Base-by-base conservation (phyloP, 2,113 vertebrate genomes). In the Cyanoramphus novaezelandiae region DNA sequence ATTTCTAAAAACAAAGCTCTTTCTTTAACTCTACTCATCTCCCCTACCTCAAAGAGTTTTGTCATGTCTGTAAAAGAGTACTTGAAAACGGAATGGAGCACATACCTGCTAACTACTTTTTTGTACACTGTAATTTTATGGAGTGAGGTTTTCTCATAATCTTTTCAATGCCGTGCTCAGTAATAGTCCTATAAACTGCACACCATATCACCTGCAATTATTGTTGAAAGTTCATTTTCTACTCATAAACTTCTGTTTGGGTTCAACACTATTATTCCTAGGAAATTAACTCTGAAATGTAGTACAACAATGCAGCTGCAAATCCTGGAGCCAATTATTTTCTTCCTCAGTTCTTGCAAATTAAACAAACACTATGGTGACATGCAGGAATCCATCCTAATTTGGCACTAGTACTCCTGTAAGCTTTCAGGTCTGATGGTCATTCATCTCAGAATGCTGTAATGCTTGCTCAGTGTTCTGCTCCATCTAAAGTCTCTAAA, bases 1-100 rank as follows among this genome's bases (percentile, higher is more conserved):
- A 33, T 53, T 77, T 79, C 62, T 79, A 57, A 74, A 92, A 95
- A 88, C 82, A 93, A 90, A 95, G 79, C 90, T 94, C 89, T 88
- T 94, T 94, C 91, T 89, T 94, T 88, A 92, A 41, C 53, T 82
- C 75, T 84, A 69, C 43, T 93, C 65, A 95, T 12, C 43, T 93
- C 64, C 91, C 86, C 94, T 96, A 93, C 90, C 93, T 95, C 97
- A 86, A 86, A 95, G 92, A 92, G 89, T 92, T 97, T 97, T 95
- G 94, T 95, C 97, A 76, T 86, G 98, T 99, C 99, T 99, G 99
- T 99, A 99, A 99, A 99, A 98, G 98, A 99, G 98, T 98, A 98
- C 98, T 97, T 94, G 98, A 98, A 98, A 98, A 98, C 98, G 97
- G 89, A 96, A 97, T 35, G 84, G 71, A 81, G 76, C 57, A 59